phyloP scores from a whole-genome alignment of 2,797 vertebrate species.

The Eremophila alpestris region DNA sequence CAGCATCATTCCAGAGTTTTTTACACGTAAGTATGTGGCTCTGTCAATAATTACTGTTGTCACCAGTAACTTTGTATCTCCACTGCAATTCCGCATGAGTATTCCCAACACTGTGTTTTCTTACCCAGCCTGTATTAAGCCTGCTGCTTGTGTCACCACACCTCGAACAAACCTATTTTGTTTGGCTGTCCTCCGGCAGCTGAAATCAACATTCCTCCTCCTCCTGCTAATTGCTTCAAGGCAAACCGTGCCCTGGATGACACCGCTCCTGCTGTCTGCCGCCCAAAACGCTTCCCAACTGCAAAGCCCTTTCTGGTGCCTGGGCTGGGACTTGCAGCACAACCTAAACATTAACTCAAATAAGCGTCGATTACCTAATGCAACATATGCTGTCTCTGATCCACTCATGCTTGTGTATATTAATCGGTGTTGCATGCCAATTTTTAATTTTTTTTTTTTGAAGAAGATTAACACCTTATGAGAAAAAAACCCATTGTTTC shows the following conservation, averaged over 20 bases:
- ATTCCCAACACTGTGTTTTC: constrained; percentile 72
- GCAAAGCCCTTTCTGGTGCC: constrained; percentile 46
- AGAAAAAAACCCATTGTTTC: background rate
- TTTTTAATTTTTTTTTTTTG: background rate
- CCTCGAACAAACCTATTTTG: constrained; percentile 63
- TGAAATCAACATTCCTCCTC: constrained; percentile 72
- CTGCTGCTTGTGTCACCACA: constrained; percentile 61
- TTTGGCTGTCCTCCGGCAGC: constrained; percentile 73
- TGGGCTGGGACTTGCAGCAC: constrained; percentile 64
- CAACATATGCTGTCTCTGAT: constrained; percentile 25
- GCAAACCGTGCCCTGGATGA: constrained; percentile 71
- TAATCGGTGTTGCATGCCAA: background rate
- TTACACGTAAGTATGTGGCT: constrained; percentile 51
- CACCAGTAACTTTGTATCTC: constrained; percentile 71
- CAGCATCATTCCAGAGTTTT: constrained; percentile 55
- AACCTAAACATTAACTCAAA: constrained; percentile 71
- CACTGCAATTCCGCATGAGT: constrained; percentile 65
- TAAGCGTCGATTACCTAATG: background rate
- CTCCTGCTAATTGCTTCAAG: constrained; percentile 77
- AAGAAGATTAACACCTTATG: constrained; percentile 36
- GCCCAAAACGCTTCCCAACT: constrained; percentile 39
- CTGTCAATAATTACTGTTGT: constrained; percentile 78
- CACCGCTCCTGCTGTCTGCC: constrained; percentile 55
- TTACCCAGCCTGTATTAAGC: constrained; percentile 74
- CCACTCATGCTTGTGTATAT: constrained; percentile 9